Base-by-base conservation (phyloP, 2,888 invertebrate species). In the Drosophila vallismaia region DNA sequence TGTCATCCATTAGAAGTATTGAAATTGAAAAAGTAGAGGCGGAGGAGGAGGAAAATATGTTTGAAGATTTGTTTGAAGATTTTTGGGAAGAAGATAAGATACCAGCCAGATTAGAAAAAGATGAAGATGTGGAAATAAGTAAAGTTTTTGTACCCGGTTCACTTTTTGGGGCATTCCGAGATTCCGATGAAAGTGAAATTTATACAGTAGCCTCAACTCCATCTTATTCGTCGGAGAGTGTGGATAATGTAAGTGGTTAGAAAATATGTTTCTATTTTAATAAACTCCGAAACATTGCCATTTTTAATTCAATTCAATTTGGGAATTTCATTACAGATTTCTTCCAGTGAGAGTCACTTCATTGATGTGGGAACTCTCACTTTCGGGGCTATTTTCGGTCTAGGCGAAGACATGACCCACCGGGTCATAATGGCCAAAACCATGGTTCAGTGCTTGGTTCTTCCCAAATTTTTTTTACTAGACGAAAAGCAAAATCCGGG, bases 381-480 rank as follows among this genome's bases (percentile, higher is more conserved):
- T 9, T 88, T 81, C 72, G 91, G 91, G 9, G 88, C 89, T 0
- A 89, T 92, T 74, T 96, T 96, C 77, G 95, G 95, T 4, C 92
- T 96, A 44, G 95, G 95, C 0, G 96, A 96, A 89, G 93, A 93
- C 64, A 93, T 94, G 92, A 91, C 93, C 1, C 94, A 95, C 86
- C 93, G 95, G 10, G 93, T 95, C 4, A 93, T 96, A 28, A 92
- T 95, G 53, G 94, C 96, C 0, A 88, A 93, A 44, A 94, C 93
- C 0, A 93, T 93, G 0, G 94, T 94, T 4, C 93, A 93, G 75
- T 95, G 95, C 76, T 92, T 96, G 84, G 90, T 95, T 38, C 90
- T 96, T 60, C 96, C 96, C 0, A 93, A 94, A 69, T 94, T 94
- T 80, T 96, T 95, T 94, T 91, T 96, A 14, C 86, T 94, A 40